These are phyloP conservation scores for Raja brachyura DNA, from an alignment of 2,113 vertebrate genomes.

Conservation along the genomic window DNA sequence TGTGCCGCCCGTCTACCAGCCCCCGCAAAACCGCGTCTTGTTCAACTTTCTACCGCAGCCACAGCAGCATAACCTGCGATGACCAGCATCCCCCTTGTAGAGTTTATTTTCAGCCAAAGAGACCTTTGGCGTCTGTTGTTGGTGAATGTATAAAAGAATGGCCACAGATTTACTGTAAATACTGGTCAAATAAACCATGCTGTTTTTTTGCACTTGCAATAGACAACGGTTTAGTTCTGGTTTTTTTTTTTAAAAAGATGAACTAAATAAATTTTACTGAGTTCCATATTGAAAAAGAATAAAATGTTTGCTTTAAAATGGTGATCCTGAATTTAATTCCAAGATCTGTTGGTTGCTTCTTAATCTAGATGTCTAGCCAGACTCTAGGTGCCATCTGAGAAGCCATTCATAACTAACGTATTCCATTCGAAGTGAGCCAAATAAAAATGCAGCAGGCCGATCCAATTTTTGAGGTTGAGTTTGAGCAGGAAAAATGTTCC, in stretches of 20 bases:
- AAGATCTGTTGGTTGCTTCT: neutral
- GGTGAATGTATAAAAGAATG: slow-evolving; percentile 32
- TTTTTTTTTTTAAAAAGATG: neutral
- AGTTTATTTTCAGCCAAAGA: slow-evolving; percentile 37
- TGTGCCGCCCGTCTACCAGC: slow-evolving; percentile 15
- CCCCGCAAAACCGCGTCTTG: neutral
- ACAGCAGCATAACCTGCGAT: slow-evolving; percentile 27
- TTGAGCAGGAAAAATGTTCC: too few species aligned
- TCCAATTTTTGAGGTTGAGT: neutral
- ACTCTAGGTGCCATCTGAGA: neutral
- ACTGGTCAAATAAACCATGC: slow-evolving; percentile 31
- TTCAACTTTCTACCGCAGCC: slow-evolving; percentile 11
- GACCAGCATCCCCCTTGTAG: neutral
- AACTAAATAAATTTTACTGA: slow-evolving; percentile 8
- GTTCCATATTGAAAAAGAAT: neutral
- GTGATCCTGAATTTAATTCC: neutral
- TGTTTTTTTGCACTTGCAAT: slow-evolving; percentile 31
- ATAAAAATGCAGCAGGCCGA: neutral
- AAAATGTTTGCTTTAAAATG: slow-evolving; percentile 3
- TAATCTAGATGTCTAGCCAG: neutral
- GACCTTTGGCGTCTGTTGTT: slow-evolving; percentile 36
- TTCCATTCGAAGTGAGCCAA: neutral
- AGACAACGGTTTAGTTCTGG: slow-evolving; percentile 20
- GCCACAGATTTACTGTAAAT: slow-evolving; percentile 36
- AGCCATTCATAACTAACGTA: neutral